Percentiles rank a stretch among this genome's conserved stretches.
These are phyloP conservation scores for Halcyon malimbica DNA, from an alignment of 2,113 vertebrate genomes.

Conservation along the genomic window DNA sequence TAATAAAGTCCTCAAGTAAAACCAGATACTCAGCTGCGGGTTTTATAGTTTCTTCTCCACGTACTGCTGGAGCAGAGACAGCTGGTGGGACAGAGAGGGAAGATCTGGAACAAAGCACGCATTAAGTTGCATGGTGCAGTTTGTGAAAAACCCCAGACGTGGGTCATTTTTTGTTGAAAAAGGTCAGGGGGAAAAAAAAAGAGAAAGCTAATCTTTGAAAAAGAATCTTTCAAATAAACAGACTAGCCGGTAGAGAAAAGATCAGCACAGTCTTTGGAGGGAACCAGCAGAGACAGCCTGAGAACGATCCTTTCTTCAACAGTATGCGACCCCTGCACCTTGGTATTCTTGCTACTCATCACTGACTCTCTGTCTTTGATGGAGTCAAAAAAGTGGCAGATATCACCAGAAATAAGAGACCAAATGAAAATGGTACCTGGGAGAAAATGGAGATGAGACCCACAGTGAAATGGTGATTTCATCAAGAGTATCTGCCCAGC, in stretches of 20 bases:
- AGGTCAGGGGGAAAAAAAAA: accelerated
- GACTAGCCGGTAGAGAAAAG: neutral
- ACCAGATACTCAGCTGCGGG: neutral
- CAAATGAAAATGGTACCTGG: neutral
- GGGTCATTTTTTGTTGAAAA: neutral
- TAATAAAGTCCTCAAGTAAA: neutral
- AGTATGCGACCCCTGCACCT: neutral
- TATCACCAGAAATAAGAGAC: neutral
- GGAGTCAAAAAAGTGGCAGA: neutral
- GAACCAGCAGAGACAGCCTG: neutral
- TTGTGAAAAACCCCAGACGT: neutral
- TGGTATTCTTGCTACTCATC: neutral
- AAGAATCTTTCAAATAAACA: conserved; percentile 19
- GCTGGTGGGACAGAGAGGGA: neutral
- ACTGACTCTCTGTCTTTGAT: neutral
- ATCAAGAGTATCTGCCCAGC: neutral
- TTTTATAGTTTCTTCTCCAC: neutral
- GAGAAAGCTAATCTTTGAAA: neutral
- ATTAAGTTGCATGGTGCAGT: accelerated
- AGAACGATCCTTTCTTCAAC: neutral
- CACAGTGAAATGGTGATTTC: neutral
- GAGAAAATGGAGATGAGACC: neutral
- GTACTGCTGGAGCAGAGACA: neutral
- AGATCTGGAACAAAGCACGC: neutral
- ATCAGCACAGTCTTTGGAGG: neutral